phyloP scores from a whole-genome alignment of 1,140 invertebrate genomes.

The Neodiprion lecontei region DNA sequence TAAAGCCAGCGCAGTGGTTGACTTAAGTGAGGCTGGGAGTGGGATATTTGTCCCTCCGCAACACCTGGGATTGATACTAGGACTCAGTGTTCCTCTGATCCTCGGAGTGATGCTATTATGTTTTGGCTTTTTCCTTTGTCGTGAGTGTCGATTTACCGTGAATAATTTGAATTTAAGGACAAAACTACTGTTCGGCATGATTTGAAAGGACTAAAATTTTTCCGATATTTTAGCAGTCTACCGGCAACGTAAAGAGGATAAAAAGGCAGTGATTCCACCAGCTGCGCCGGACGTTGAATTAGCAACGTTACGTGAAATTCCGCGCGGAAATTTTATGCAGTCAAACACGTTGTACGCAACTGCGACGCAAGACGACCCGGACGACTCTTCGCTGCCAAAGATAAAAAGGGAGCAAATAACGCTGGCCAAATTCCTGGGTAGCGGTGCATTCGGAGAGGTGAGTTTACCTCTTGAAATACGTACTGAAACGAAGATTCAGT shows the following conservation, averaged over 20 bases:
- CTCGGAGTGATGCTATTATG: slow-evolving; percentile 52
- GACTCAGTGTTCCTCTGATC: slow-evolving; percentile 63
- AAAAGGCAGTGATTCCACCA: slow-evolving; percentile 64
- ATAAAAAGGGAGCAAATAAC: slow-evolving; percentile 83
- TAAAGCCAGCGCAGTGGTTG: slow-evolving; percentile 66
- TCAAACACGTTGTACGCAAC: slow-evolving; percentile 82
- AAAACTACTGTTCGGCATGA: not conserved
- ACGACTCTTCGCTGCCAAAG: slow-evolving; percentile 74
- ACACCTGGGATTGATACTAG: slow-evolving; percentile 67
- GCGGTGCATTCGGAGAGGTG: slow-evolving; percentile 95
- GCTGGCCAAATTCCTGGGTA: slow-evolving; percentile 87
- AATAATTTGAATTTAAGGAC: too few relatives aligned
- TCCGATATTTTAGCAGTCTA: slow-evolving; percentile 52
- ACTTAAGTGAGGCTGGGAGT: slow-evolving; percentile 62
- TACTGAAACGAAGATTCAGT: not conserved
- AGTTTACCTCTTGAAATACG: slow-evolving; percentile 1
- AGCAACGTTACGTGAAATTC: slow-evolving; percentile 86
- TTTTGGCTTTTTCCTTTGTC: slow-evolving; percentile 53
- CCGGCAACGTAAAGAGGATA: slow-evolving; percentile 64
- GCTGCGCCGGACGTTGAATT: slow-evolving; percentile 81
- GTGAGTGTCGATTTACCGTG: slow-evolving; percentile 42
- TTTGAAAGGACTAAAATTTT: slow-evolving; percentile 13
- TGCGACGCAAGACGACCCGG: slow-evolving; percentile 70
- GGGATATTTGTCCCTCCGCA: slow-evolving; percentile 67
- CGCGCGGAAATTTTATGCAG: slow-evolving; percentile 76